phyloP scores from a whole-genome alignment of 2,888 invertebrate genomes.

The Bombylius discolor region DNA sequence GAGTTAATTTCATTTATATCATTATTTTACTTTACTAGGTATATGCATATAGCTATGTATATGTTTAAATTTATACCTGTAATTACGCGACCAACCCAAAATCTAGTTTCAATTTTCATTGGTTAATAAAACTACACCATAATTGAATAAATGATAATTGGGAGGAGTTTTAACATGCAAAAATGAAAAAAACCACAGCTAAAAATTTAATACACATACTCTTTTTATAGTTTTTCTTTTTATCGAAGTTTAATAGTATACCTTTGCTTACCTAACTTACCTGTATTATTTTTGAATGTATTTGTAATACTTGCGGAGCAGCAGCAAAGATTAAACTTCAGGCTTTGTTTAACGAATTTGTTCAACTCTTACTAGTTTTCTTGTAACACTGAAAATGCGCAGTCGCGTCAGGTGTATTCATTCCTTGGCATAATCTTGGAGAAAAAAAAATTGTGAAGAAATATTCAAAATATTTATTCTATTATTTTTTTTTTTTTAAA shows the following conservation, averaged over 20 bases:
- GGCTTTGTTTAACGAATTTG: not conserved
- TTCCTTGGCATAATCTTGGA: no score
- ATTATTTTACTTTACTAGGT: no score
- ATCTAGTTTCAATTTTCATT: not conserved
- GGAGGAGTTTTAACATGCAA: not conserved
- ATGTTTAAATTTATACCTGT: not conserved
- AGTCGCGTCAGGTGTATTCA: not conserved
- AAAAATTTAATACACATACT: no score
- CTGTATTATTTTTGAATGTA: no score
- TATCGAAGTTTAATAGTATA: no score
- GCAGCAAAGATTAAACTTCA: not conserved
- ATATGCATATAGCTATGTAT: not conserved
- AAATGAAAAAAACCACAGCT: no score
- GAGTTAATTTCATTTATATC: not conserved
- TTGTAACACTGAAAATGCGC: not conserved
- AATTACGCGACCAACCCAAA: not conserved
- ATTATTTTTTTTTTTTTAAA: no score
- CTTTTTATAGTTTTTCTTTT: no score
- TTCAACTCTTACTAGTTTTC: not conserved
- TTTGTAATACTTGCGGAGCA: no score
- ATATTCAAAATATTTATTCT: no score
- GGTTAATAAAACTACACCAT: not conserved
- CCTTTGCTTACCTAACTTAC: no score
- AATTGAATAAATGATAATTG: not conserved
- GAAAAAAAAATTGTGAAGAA: no score